phyloP scores from a whole-genome alignment of 2,888 invertebrate genomes.

The Zonitis immaculata region DNA sequence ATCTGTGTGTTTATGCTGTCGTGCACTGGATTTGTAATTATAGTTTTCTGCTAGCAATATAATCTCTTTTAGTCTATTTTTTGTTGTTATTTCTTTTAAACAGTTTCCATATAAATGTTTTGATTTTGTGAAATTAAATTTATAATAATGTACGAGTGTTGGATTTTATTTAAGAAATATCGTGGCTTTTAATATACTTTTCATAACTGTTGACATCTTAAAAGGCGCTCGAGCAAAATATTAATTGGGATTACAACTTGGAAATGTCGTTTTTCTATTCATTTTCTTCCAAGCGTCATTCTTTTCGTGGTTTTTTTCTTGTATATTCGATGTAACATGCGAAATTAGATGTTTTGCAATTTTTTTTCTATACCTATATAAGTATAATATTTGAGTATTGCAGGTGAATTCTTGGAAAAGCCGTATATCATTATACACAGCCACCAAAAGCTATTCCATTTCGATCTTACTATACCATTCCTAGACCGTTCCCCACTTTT shows the following conservation, averaged over 20 bases:
- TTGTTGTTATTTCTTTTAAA: too few species aligned
- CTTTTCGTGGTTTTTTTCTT: too few species aligned
- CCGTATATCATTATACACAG: not conserved
- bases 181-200: not conserved
- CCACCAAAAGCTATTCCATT: not conserved
- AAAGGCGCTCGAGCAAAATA: not conserved
- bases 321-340: not conserved
- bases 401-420: not conserved
- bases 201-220: not conserved
- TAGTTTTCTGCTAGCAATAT: not conserved
- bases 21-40: not conserved
- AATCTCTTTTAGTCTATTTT: not conserved
- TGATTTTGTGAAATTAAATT: not conserved
- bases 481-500: slow-evolving; percentile 1
- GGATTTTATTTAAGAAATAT: not conserved
- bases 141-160: not conserved
- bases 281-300: too few species aligned
- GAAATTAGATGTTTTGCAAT: not conserved
- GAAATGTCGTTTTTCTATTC: too few species aligned
- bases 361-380: not conserved
- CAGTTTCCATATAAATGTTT: not conserved
- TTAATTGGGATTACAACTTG: not conserved
- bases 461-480: not conserved
- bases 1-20: not conserved
- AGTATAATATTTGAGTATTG: too few species aligned